phyloP scores from a whole-genome alignment of 2,888 invertebrate genomes.

The Amphipyra tragopoginis region DNA sequence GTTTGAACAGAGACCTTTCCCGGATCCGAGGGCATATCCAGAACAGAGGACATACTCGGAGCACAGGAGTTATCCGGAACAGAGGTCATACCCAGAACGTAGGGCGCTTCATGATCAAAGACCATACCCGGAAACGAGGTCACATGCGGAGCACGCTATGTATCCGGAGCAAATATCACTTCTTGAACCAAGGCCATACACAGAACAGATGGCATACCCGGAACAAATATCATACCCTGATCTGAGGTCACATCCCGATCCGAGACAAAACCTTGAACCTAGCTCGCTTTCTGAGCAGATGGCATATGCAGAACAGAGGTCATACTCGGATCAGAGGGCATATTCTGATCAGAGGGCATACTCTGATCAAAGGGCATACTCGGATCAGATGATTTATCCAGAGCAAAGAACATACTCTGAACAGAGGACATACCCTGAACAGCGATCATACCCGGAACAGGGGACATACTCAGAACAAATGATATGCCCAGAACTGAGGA shows the following conservation, averaged over 20 bases:
- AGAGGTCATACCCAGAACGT: slow-evolving; percentile 13
- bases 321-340: slow-evolving; percentile 21
- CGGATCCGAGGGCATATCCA: slow-evolving; percentile 20
- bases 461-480: not conserved
- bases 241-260: slow-evolving; percentile 12
- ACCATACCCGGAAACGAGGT: slow-evolving; percentile 11
- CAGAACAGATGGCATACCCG: slow-evolving; percentile 23
- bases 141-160: slow-evolving; percentile 20
- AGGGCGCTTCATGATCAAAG: slow-evolving; percentile 21
- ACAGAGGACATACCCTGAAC: slow-evolving; percentile 26
- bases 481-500: slow-evolving; percentile 4
- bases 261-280: slow-evolving; percentile 15
- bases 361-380: slow-evolving; percentile 9
- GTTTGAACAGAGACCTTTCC: slow-evolving; percentile 15
- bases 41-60: slow-evolving; percentile 12
- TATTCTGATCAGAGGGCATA: slow-evolving; percentile 8
- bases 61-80: slow-evolving; percentile 20
- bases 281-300: slow-evolving; percentile 27
- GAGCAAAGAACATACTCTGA: slow-evolving; percentile 30
- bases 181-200: slow-evolving; percentile 17
- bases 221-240: slow-evolving; percentile 16
- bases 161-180: slow-evolving; percentile 23
- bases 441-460: slow-evolving; percentile 1
- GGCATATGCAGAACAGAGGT: slow-evolving; percentile 25
- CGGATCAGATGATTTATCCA: too few relatives aligned